Conservation (phyloP, 2,797 vertebrate species). For the Phalanger gymnotis region DNA sequence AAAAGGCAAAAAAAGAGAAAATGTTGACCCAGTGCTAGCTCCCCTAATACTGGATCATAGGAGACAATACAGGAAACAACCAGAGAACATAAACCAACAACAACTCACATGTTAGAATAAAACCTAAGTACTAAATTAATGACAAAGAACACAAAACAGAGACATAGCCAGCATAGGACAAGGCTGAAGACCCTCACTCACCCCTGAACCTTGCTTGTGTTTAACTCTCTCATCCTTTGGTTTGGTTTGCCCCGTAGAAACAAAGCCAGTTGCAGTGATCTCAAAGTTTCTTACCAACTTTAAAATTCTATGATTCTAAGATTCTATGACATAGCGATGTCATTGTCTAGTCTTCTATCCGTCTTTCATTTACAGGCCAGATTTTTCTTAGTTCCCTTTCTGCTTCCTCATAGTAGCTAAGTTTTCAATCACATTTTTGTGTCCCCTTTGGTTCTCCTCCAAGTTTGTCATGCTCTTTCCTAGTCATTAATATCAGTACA, state of each 20-base stretch:
- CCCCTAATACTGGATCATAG: background rate
- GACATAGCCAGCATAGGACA: background rate
- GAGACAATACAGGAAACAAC: slow-evolving; percentile 11
- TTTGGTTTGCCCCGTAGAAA: background rate
- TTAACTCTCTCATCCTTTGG: background rate
- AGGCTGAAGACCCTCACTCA: background rate
- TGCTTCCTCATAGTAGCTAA: background rate
- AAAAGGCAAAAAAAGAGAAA: background rate
- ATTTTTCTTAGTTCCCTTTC: background rate
- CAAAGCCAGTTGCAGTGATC: background rate
- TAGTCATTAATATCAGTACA: background rate
- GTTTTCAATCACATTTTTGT: background rate
- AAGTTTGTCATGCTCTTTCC: background rate
- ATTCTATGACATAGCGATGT: background rate
- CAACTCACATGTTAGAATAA: background rate
- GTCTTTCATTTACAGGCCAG: background rate
- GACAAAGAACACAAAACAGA: background rate
- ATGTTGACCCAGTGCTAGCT: background rate
- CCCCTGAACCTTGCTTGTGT: background rate
- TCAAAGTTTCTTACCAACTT: background rate
- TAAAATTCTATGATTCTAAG: background rate
- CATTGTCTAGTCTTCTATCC: rapidly evolving
- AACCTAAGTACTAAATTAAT: background rate
- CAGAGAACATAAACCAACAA: slow-evolving; percentile 24
- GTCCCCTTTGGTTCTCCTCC: background rate